phyloP scores from a whole-genome alignment of 1,140 invertebrate genomes.

The Gonatopus flavifemur region DNA sequence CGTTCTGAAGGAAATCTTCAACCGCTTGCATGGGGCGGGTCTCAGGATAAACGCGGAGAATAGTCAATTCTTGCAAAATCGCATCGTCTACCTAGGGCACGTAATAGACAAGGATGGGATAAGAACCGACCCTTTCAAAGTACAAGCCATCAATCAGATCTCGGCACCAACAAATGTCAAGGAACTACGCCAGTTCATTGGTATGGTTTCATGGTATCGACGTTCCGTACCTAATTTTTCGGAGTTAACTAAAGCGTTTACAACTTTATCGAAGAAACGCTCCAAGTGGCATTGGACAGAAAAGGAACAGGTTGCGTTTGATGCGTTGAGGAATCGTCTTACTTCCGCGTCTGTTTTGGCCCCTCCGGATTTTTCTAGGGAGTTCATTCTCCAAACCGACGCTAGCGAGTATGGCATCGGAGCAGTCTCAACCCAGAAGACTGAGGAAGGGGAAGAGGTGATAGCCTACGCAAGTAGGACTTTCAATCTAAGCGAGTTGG shows the following conservation, averaged over 20 bases:
- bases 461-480: background rate
- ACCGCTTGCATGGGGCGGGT: background rate
- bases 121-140: too few relatives aligned
- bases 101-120: too few relatives aligned
- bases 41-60: background rate
- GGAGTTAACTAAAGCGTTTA: background rate
- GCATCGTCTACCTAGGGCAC: too few relatives aligned
- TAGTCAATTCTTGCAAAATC: too few relatives aligned
- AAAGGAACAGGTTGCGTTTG: background rate
- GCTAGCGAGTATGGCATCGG: background rate
- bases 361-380: too few relatives aligned
- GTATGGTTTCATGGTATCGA: too few relatives aligned
- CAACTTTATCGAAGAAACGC: background rate
- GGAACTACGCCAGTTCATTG: too few relatives aligned
- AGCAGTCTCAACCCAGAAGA: background rate
- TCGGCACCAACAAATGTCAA: too few relatives aligned
- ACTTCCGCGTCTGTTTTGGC: background rate
- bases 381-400: too few relatives aligned
- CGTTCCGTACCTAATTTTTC: background rate
- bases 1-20: background rate
- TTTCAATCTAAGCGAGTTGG: constrained; percentile 2
- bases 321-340: background rate
- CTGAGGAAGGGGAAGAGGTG: background rate
- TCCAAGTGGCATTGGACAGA: too few relatives aligned
- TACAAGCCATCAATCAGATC: too few relatives aligned